Conservation (phyloP, 1,140 invertebrate genomes). For the Leptestheria dahalacensis region DNA sequence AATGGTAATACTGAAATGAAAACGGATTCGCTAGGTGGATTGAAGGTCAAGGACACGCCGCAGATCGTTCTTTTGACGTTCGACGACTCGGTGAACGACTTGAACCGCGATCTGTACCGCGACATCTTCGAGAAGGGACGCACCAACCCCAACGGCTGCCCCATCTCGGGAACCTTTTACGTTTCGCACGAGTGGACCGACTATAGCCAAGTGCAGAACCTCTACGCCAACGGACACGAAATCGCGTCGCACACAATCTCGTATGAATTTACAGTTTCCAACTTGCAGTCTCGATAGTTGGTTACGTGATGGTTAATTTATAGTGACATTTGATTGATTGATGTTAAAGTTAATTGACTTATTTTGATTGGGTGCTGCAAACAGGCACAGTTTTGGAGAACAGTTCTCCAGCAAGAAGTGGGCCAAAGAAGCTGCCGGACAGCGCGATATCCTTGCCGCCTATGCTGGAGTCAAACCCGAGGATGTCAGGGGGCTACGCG, state of each 20-base stretch:
- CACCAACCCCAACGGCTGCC: slow-evolving; percentile 87
- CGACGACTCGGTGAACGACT: slow-evolving; percentile 85
- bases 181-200: slow-evolving; percentile 96
- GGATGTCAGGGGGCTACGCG: slow-evolving; percentile 78
- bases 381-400: slow-evolving; percentile 79
- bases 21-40: no score
- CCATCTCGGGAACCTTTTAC: slow-evolving; percentile 90
- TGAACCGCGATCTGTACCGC: slow-evolving; percentile 76
- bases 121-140: slow-evolving; percentile 79
- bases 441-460: slow-evolving; percentile 72
- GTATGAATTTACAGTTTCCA: slow-evolving; percentile 40
- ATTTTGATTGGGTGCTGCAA: no score
- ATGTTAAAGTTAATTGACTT: no score
- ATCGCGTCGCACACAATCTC: slow-evolving; percentile 92
- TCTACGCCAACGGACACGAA: slow-evolving; percentile 85
- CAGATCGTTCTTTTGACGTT: slow-evolving; percentile 85
- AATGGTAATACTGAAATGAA: no score
- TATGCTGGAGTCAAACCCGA: slow-evolving; percentile 74
- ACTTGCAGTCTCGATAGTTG: background rate
- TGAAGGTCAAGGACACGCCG: slow-evolving; percentile 63
- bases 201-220: slow-evolving; percentile 90
- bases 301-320: no score
- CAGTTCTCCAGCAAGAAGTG: slow-evolving; percentile 87
- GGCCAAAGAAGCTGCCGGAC: slow-evolving; percentile 76
- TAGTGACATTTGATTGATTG: no score